Conservation (phyloP, 2,113 vertebrate species). For the Pterophyllum scalare region DNA sequence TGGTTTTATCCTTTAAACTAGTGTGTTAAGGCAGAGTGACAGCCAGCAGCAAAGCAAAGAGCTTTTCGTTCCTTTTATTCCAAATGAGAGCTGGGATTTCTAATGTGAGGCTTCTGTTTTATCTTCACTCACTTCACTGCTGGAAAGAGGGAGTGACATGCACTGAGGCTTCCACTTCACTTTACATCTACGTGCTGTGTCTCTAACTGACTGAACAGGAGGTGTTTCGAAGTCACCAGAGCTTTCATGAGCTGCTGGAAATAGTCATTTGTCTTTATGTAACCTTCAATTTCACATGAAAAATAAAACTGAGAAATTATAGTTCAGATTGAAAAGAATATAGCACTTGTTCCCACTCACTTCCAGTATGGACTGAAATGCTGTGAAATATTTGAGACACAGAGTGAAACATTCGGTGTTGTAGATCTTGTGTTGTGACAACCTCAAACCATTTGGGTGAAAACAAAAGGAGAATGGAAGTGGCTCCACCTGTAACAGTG, state of each 20-base stretch:
- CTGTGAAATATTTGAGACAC: not conserved
- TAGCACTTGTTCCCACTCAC: not conserved
- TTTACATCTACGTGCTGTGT: not conserved
- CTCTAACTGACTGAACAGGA: conserved; percentile 8
- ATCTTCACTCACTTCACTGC: not conserved
- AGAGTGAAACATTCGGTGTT: not conserved
- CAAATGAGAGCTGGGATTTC: conserved; percentile 30
- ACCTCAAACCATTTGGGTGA: not conserved
- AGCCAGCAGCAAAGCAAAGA: conserved; percentile 9
- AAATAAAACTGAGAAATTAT: not conserved
- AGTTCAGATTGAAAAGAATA: not conserved
- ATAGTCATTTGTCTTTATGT: not conserved
- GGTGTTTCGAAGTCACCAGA: conserved; percentile 32
- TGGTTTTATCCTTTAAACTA: conserved; percentile 31
- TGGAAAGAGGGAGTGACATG: conserved; percentile 3
- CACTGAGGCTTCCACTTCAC: not conserved
- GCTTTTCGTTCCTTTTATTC: conserved; percentile 45
- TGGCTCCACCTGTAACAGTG: conserved; percentile 29
- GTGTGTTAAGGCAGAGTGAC: conserved; percentile 30
- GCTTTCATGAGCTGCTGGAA: not conserved
- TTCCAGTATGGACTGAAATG: not conserved
- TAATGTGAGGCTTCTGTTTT: conserved; percentile 8
- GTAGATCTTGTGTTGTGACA: not conserved
- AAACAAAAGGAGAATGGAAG: not conserved
- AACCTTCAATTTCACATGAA: not conserved